Evolutionary conservation across 2,113 vertebrate genomes (phyloP).

Genomic region (Mesocricetus auratus): DNA sequence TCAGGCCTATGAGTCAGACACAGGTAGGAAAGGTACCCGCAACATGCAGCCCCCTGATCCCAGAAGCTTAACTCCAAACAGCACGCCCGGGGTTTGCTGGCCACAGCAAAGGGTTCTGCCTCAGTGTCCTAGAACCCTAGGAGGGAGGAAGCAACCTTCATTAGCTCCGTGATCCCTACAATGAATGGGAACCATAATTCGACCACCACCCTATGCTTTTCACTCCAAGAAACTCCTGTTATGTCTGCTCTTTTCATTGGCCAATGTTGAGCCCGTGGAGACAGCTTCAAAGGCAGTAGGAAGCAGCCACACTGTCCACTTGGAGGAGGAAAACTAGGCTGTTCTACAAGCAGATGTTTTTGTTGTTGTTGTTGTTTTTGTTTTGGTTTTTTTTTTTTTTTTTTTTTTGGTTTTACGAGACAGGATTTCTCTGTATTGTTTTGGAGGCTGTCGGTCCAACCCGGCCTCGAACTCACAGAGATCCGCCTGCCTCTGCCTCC

Average conservation of each 20-base stretch:
- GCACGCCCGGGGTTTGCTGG: neutral
- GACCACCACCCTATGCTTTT: neutral
- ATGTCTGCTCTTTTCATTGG: neutral
- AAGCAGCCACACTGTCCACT: neutral
- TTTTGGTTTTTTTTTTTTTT: too few relatives aligned
- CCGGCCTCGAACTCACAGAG: too few relatives aligned
- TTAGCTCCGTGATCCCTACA: neutral
- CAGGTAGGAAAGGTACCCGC: neutral
- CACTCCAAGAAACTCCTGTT: neutral
- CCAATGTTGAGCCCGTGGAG: neutral
- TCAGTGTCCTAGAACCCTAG: neutral
- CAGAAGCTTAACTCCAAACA: neutral
- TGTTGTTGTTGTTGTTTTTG: too few relatives aligned
- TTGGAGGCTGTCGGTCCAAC: too few relatives aligned
- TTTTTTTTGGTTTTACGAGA: too few relatives aligned
- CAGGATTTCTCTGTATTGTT: too few relatives aligned
- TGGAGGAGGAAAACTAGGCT: neutral
- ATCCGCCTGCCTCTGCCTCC: too few relatives aligned
- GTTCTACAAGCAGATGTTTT: neutral
- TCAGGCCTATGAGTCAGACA: neutral
- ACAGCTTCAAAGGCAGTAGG: neutral
- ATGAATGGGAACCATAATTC: neutral
- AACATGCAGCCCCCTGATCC: neutral
- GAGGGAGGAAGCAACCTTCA: neutral
- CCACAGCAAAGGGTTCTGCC: neutral